Percentiles rank a stretch among this genome's conserved stretches.
These are phyloP conservation scores for Pionites leucogaster DNA, from an alignment of 2,113 vertebrate species.

Conservation along the genomic window DNA sequence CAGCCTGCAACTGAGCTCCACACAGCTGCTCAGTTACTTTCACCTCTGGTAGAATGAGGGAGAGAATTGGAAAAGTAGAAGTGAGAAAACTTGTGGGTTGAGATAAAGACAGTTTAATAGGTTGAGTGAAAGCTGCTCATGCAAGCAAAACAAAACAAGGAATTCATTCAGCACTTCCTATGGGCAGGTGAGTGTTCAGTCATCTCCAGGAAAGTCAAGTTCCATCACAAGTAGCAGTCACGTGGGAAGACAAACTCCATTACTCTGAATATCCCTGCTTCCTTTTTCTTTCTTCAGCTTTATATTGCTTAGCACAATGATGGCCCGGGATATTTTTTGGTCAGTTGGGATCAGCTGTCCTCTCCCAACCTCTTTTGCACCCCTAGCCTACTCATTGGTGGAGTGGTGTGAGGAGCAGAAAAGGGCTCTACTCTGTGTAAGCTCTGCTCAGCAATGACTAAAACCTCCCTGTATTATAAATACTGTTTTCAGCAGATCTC, in stretches of 20 bases:
- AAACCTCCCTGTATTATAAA: background rate
- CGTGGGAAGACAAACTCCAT: fast-evolving
- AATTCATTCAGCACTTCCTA: background rate
- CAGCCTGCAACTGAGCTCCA: background rate
- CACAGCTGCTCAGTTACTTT: background rate
- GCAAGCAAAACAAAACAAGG: background rate
- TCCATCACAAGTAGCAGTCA: background rate
- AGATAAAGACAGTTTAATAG: background rate
- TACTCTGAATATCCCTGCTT: background rate
- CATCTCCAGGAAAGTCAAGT: background rate
- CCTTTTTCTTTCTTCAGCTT: background rate
- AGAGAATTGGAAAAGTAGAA: background rate
- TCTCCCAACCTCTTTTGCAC: background rate
- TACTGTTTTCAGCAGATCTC: background rate
- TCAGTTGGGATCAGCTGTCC: background rate
- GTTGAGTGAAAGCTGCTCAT: background rate
- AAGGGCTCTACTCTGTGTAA: background rate
- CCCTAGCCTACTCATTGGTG: background rate
- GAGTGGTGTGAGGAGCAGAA: background rate
- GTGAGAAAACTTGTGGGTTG: background rate
- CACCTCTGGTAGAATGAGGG: background rate
- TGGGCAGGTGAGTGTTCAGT: background rate
- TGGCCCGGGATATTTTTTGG: background rate
- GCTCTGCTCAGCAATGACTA: background rate
- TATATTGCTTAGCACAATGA: background rate